Percentiles rank a stretch among this genome's conserved stretches.
phyloP scores from a whole-genome alignment of 2,113 vertebrate species.

The Choloepus hoffmanni region DNA sequence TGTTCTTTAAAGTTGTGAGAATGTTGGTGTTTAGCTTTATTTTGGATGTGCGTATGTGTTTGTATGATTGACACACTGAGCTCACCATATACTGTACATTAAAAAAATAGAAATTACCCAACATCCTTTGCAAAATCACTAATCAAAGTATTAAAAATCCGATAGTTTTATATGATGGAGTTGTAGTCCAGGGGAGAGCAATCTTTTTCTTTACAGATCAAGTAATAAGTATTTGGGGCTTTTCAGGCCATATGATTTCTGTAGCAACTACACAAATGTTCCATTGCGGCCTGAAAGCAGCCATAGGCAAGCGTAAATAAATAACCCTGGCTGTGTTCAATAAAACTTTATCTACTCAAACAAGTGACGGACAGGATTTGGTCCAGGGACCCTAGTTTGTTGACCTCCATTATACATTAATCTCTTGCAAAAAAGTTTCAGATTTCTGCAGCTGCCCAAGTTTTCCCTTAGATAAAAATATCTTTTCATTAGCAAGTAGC shows the following conservation, averaged over 20 bases:
- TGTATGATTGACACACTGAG: not conserved
- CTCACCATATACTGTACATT: not conserved
- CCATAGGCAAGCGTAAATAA: not conserved
- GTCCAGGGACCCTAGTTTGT: not conserved
- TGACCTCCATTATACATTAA: not conserved
- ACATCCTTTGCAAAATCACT: not conserved
- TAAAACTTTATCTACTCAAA: not conserved
- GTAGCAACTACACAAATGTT: not conserved
- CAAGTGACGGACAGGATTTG: not conserved
- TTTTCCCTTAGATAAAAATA: not conserved
- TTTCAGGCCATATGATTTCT: not conserved
- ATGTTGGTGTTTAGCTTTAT: not conserved
- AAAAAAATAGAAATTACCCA: conserved; percentile 28
- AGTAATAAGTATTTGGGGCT: not conserved
- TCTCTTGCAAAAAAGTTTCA: not conserved
- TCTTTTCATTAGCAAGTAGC: not conserved
- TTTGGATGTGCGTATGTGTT: not conserved
- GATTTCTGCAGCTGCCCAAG: not conserved
- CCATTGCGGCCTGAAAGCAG: not conserved
- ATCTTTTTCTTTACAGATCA: not conserved
- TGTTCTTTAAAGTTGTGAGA: conserved; percentile 2
- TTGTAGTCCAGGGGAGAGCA: not conserved
- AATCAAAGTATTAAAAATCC: not conserved
- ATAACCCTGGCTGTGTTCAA: not conserved
- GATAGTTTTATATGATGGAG: not conserved